These are phyloP conservation scores for Macrosteles quadrilineatus DNA, from an alignment of 1,140 invertebrate genomes.

Conservation along the genomic window DNA sequence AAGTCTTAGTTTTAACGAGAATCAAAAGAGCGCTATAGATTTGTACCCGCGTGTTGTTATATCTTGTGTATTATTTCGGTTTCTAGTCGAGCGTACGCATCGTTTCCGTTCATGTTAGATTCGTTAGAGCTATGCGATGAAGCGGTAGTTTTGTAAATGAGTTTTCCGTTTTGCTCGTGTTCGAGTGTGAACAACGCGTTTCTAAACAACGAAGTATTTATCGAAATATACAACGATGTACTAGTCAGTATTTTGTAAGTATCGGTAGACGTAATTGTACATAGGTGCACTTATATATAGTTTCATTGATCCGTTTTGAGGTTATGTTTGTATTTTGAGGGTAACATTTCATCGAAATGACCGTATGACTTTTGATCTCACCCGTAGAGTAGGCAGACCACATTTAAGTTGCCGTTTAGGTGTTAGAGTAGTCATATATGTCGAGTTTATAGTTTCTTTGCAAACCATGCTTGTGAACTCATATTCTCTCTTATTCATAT, in stretches of 20 bases:
- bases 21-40: constrained; percentile 24
- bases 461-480: constrained; percentile 19
- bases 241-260: constrained; percentile 19
- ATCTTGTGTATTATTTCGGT: constrained; percentile 4
- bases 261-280: constrained; percentile 18
- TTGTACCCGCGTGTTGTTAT: constrained; percentile 1
- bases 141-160: neutral
- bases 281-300: constrained; percentile 22
- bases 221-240: constrained; percentile 18
- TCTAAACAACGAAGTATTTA: constrained; percentile 27
- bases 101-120: neutral
- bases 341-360: constrained; percentile 15
- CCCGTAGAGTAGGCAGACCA: constrained; percentile 12
- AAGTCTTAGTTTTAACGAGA: constrained; percentile 22
- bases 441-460: neutral
- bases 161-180: constrained; percentile 8
- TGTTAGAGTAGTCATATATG: constrained; percentile 11
- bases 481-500: no score
- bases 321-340: neutral
- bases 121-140: neutral
- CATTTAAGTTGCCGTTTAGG: constrained; percentile 19
- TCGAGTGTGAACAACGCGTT: constrained; percentile 9
- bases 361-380: neutral
- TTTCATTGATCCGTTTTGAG: neutral
- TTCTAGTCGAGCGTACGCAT: neutral